A percentile compares a stretch with the other conserved stretches of the same genome.
These are phyloP conservation scores for Xestoiulus laeticollis DNA, from an alignment of 2,888 invertebrate genomes.

Conservation along the genomic window DNA sequence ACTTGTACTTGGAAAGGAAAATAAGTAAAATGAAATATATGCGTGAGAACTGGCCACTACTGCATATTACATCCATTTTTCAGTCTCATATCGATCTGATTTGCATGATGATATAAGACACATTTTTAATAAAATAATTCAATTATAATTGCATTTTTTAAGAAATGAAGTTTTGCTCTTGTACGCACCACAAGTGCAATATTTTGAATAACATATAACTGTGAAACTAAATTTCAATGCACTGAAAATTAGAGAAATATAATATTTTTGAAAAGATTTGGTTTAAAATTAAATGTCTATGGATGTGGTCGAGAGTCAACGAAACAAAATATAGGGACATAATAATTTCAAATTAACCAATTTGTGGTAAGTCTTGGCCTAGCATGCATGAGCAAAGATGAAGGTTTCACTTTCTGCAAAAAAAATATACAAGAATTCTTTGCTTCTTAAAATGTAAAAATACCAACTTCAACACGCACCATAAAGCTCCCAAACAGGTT, in stretches of 20 bases:
- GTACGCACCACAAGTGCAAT: too few species aligned
- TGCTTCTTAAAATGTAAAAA: neutral
- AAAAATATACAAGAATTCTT: neutral
- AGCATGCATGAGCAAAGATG: neutral
- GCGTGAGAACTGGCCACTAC: neutral
- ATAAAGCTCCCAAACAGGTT: neutral
- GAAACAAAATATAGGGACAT: neutral
- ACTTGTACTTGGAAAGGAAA: conserved; percentile 3
- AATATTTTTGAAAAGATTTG: too few species aligned
- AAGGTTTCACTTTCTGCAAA: neutral
- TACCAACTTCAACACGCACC: neutral
- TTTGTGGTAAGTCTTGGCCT: neutral
- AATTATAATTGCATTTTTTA: too few species aligned
- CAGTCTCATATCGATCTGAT: too few species aligned
- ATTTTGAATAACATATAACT: neutral
- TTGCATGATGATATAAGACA: too few species aligned
- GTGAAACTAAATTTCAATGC: too few species aligned
- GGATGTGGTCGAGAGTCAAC: too few species aligned
- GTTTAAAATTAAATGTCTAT: too few species aligned
- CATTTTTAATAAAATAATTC: too few species aligned
- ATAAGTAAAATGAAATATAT: neutral
- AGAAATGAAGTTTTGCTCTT: too few species aligned
- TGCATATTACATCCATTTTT: too few species aligned
- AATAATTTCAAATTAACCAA: neutral
- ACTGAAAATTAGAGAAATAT: too few species aligned